These are phyloP conservation scores for Oenanthe oenanthe DNA, from an alignment of 2,113 vertebrate species.

Conservation along the genomic window DNA sequence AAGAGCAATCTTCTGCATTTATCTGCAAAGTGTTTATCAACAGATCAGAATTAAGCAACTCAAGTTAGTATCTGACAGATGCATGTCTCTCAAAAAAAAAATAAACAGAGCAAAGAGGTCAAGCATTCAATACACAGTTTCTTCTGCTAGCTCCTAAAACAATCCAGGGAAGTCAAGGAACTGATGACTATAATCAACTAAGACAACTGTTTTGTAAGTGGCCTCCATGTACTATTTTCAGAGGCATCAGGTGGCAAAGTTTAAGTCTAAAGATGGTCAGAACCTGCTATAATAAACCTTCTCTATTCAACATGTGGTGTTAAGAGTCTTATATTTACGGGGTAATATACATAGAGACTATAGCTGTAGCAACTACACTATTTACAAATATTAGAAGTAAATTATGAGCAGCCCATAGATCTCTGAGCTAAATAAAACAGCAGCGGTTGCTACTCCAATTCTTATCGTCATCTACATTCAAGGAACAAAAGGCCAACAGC, in stretches of 20 bases:
- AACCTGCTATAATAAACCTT: conserved; percentile 33
- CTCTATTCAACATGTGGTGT: not conserved
- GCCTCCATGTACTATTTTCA: conserved; percentile 49
- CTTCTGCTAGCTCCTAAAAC: not conserved
- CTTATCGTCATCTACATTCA: not conserved
- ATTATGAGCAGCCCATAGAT: not conserved
- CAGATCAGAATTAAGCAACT: not conserved
- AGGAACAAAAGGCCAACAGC: not conserved
- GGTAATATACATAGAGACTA: conserved; percentile 38
- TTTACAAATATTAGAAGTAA: conserved; percentile 43
- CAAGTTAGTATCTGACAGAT: not conserved
- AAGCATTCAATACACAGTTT: not conserved
- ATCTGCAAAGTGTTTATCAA: not conserved
- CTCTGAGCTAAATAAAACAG: not conserved
- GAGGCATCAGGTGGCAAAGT: conserved; percentile 36
- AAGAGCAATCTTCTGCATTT: not conserved
- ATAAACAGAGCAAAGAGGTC: not conserved
- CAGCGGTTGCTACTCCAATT: not conserved
- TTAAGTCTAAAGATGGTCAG: conserved; percentile 63
- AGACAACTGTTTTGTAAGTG: conserved; percentile 39
- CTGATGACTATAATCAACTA: conserved; percentile 7
- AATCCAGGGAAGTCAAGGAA: not conserved
- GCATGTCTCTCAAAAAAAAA: not conserved
- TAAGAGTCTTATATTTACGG: not conserved
- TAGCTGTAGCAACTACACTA: conserved; percentile 56